Evolutionary conservation across 23 tunicate genomes (phyloP).

Genomic region (Oikopleura vanhoeffeni): DNA sequence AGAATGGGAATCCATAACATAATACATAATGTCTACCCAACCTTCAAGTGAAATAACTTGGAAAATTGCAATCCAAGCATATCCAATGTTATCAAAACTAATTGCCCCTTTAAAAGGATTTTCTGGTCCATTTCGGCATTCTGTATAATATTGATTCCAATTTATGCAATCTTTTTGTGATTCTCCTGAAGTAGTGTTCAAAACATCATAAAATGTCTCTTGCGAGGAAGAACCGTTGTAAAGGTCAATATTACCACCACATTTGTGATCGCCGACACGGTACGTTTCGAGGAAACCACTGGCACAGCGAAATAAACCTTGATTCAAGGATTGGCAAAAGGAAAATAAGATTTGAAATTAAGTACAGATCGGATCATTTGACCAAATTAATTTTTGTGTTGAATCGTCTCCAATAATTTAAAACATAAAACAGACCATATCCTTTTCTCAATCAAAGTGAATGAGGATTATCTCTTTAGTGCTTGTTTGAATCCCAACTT

Average conservation of each 20-base stretch:
- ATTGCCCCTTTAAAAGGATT: constrained; percentile 55
- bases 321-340: too few relatives aligned
- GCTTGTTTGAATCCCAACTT: too few relatives aligned
- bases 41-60: constrained; percentile 76
- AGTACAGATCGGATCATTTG: too few relatives aligned
- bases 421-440: too few relatives aligned
- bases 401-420: too few relatives aligned
- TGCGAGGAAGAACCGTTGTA: background rate
- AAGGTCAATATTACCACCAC: background rate
- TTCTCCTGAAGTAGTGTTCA: background rate
- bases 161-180: constrained; percentile 25
- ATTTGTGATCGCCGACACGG: background rate
- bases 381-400: too few relatives aligned
- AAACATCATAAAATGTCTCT: background rate
- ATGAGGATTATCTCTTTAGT: too few relatives aligned
- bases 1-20: constrained; percentile 52
- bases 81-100: constrained; percentile 54
- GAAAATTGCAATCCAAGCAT: constrained; percentile 76
- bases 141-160: constrained; percentile 52
- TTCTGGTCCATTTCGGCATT: constrained; percentile 23
- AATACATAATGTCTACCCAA: constrained; percentile 81
- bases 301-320: constrained; percentile 9
- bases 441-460: too few relatives aligned
- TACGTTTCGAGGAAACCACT: constrained; percentile 5
- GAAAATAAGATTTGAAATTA: too few relatives aligned